These are phyloP conservation scores for Stichopus horrens DNA, from an alignment of 53 echinoderm and acorn worm genomes.

Conservation along the genomic window DNA sequence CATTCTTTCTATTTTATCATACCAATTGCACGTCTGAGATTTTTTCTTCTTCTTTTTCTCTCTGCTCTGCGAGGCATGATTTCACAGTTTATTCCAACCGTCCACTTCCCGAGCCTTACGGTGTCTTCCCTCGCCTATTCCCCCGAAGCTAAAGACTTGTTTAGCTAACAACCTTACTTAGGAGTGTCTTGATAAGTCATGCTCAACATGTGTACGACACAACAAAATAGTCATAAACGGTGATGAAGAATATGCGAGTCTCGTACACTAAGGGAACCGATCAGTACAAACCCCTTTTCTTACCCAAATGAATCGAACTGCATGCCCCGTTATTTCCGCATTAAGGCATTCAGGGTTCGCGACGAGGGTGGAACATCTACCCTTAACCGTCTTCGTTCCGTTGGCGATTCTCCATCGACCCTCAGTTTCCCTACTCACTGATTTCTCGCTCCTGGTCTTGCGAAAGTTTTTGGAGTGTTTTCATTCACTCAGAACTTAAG, in stretches of 20 bases:
- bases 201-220: conserved; percentile 34
- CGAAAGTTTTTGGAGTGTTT: conserved; percentile 12
- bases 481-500: conserved; percentile 26
- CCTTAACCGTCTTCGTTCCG: too few relatives aligned
- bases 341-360: not conserved
- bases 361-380: not conserved
- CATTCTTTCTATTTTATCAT: conserved; percentile 17
- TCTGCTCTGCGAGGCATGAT: conserved; percentile 85
- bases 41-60: conserved; percentile 42
- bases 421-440: conserved; percentile 2
- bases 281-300: too few relatives aligned
- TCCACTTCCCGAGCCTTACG: conserved; percentile 10
- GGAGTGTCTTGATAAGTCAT: conserved; percentile 29
- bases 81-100: conserved; percentile 53
- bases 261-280: too few relatives aligned
- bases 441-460: conserved; percentile 1
- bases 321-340: too few relatives aligned
- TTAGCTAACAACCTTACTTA: conserved; percentile 32
- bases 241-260: too few relatives aligned
- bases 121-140: conserved; percentile 11
- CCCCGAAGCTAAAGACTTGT: conserved; percentile 22
- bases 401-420: conserved; percentile 3
- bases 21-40: conserved; percentile 8
- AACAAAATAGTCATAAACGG: not conserved
- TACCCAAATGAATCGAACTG: too few relatives aligned